A percentile compares a stretch with the other conserved stretches of the same genome.
These are phyloP conservation scores for Eubucco bourcierii DNA, from an alignment of 2,113 vertebrate genomes.

Conservation along the genomic window DNA sequence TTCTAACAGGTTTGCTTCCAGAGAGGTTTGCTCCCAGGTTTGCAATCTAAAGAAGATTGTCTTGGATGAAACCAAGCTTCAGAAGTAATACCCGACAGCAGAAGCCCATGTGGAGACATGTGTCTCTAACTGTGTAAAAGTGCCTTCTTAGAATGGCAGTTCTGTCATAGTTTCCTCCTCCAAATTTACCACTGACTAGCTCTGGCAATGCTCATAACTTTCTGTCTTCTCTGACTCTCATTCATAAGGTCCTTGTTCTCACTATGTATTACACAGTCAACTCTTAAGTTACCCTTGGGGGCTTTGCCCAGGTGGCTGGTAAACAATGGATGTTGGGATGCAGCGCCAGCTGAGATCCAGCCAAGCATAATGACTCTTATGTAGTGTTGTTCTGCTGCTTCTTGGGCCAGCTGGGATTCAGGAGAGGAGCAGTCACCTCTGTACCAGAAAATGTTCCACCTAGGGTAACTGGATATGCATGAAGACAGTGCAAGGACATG, in stretches of 20 bases:
- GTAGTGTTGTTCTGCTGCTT: not conserved
- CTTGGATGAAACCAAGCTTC: not conserved
- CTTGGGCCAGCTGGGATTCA: not conserved
- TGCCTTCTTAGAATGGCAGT: rapidly evolving
- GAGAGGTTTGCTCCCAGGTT: not conserved
- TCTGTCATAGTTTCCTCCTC: not conserved
- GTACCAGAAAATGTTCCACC: not conserved
- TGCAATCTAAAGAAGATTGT: not conserved
- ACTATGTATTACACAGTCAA: not conserved
- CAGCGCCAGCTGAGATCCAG: not conserved
- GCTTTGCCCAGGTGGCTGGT: slow-evolving; percentile 27
- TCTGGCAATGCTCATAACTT: not conserved
- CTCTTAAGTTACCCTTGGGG: not conserved
- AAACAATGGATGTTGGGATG: not conserved
- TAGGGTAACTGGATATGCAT: not conserved
- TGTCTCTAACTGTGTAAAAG: not conserved
- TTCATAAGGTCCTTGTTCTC: not conserved
- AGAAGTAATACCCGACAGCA: not conserved
- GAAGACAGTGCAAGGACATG: too few relatives aligned
- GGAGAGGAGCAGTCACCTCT: not conserved
- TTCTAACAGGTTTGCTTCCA: not conserved
- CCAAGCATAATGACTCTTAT: not conserved
- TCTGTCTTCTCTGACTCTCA: not conserved
- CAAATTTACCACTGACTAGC: not conserved
- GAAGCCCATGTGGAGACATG: not conserved